Evolutionary conservation across 1,140 invertebrate species (phyloP), one percentile per base, ranked within the genome.

Genomic region (Vanessa atalanta): DNA sequence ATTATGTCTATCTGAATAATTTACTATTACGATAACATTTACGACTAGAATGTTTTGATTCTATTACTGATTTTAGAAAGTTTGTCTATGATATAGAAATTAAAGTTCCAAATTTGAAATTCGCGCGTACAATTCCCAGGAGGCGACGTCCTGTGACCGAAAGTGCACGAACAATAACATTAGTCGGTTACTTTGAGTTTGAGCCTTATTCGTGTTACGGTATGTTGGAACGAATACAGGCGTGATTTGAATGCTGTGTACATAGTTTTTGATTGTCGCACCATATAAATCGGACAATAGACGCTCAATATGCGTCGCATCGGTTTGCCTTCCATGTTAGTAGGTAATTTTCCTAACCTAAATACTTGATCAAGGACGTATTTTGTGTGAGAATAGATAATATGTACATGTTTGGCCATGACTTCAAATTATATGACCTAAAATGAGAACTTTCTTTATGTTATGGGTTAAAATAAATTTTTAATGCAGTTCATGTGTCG

Each of bases 181-280:
- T 89, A 20, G 51, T 81, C 48, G 75, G 75, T 82, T 57, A 72
- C 73, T 79, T 83, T 88, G 88, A 85, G 80, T 43, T 43, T 43
- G 37, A 43, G 82, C 88, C 87, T 85, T 88, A 87, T 88, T 85
- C 80, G 84, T 87, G 53, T 87, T 90, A 92, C 90, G 89, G 89
- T 91, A 92, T 86, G 89, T 88, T 88, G 89, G 88, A 91, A 87
- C 85, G 82, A 89, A 92, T 91, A 90, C 90, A 77, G 65, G 67
- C 88, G 88, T 90, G 89, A 87, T 87, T 71, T 75, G 89, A 90
- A 91, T 91, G 76, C 77, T 77, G 71, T 77, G 73, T 61, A 75
- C 78, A 72, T 57, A 82, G 72, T 82, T 83, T 85, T 90, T 83
- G 84, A 83, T 86, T 84, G 85, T 84, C 76, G 70, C 75, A 73